Percentiles rank a stretch among this genome's conserved stretches.
Evolutionary conservation across 2,888 invertebrate genomes (phyloP).

Genomic region (Oxystoma pomonae): DNA sequence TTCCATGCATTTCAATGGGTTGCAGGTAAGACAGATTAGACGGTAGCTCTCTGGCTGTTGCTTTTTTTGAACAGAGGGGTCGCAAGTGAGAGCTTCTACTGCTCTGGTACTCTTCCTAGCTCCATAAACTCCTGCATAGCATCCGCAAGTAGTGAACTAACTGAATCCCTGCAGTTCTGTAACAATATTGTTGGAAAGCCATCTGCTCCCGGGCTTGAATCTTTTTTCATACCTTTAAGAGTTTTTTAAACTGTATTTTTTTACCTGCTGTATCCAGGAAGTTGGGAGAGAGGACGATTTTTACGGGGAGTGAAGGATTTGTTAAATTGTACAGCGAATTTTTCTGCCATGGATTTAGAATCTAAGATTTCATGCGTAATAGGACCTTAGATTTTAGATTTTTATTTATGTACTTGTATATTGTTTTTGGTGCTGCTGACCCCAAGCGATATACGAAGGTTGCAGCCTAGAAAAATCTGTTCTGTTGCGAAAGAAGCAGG

Average conservation of each 20-base stretch:
- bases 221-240: neutral
- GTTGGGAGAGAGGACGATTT: neutral
- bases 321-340: slow-evolving; percentile 6
- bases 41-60: neutral
- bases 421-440: slow-evolving; percentile 3
- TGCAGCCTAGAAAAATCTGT: no score
- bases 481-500: no score
- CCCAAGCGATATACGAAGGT: no score
- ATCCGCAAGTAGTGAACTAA: neutral
- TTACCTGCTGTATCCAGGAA: neutral
- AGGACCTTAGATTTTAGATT: slow-evolving; percentile 4
- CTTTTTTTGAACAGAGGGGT: neutral
- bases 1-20: no score
- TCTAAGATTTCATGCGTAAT: no score
- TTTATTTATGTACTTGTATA: slow-evolving; percentile 3
- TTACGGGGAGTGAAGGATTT: neutral
- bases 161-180: neutral
- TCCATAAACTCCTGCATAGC: slow-evolving; percentile 2
- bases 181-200: neutral
- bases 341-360: neutral
- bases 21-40: neutral
- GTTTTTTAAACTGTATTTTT: neutral
- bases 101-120: no score
- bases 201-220: neutral
- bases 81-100: neutral